phyloP scores from a whole-genome alignment of 92 coral and sea anemone genomes.

The Zoanthus gigantus region DNA sequence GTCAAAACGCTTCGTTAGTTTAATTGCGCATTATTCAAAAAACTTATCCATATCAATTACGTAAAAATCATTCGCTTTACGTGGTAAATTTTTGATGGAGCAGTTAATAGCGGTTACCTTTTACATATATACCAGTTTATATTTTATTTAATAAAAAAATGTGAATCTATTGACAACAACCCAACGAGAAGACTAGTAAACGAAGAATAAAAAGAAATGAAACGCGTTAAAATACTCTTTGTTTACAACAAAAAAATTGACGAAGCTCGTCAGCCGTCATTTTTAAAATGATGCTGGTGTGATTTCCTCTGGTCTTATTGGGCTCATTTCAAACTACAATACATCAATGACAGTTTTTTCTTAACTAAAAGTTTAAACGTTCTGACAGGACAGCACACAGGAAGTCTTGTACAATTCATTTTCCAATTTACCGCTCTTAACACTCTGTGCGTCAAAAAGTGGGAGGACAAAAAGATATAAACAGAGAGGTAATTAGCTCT shows the following conservation, averaged over 20 bases:
- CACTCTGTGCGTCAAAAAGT: slow-evolving; percentile 43
- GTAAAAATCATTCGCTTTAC: neutral
- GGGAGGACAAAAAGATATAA: slow-evolving; percentile 16
- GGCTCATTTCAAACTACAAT: slow-evolving; percentile 34
- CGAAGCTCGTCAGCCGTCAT: no score
- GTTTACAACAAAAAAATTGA: neutral
- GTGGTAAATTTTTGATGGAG: slow-evolving; percentile 14
- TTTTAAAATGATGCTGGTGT: neutral
- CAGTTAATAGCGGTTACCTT: slow-evolving; percentile 29
- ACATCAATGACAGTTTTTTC: neutral
- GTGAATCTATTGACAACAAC: neutral
- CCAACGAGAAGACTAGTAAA: neutral
- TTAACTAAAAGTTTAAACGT: slow-evolving; percentile 35
- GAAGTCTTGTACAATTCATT: slow-evolving; percentile 14
- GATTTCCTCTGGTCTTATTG: slow-evolving; percentile 11
- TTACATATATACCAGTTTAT: neutral
- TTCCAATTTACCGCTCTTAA: slow-evolving; percentile 50
- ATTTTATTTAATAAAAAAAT: neutral
- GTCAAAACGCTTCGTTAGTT: no score
- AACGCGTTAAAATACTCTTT: neutral
- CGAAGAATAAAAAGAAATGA: neutral
- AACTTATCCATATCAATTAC: slow-evolving; percentile 10
- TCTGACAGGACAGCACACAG: neutral
- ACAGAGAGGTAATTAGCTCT: slow-evolving; percentile 23
- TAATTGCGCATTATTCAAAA: neutral